Base-by-base conservation (phyloP, 2,113 vertebrate genomes). In the Passer domesticus region DNA sequence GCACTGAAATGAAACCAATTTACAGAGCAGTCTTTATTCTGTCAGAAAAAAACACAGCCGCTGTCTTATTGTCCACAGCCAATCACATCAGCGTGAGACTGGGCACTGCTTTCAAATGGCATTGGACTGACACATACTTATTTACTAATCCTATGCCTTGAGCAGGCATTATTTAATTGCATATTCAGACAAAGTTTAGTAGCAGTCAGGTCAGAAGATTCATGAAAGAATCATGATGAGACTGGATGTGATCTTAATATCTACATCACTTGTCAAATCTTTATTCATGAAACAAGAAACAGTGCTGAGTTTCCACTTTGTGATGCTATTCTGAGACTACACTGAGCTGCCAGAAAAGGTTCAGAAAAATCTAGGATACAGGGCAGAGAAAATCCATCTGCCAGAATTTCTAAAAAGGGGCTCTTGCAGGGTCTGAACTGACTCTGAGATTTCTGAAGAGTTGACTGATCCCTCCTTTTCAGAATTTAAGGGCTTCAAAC, bases 11-110 rank as follows among this genome's bases (percentile, higher is more conserved):
- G 23, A 87, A 93, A 73, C 35, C 43, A 56, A 84, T 82, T 90
- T 72, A 94, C 76, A 92, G 69, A 79, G 49, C 28, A 41, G 39
- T 41, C 39, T 91, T 96, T 95, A 74, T 96, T 91, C 50, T 63
- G 58, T 59, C 53, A 62, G 63, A 69, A 78, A 85, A 76, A 93
- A 92, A 73, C 23, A 63, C 35, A 55, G 43, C 18, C 28, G 67
- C 49, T 84, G 49, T 68, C 66, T 91, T 76, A 31, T 17, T 89
- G n/a, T 94, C 58, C 46, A 68, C 69, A 79, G 43, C 74, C 43
- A 74, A 58, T 59, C 4, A 1, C 39, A 83, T 72, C 63, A 74
- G 46, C 39, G 21, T 85, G 52, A 93, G 50, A 50, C 30, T 49
- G 31, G 39, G 15, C 37, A 30, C 35, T 91, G 44, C n/a, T 92